These are phyloP conservation scores for Sycobia sp. DNA, from an alignment of 1,140 invertebrate species.

Conservation along the genomic window DNA sequence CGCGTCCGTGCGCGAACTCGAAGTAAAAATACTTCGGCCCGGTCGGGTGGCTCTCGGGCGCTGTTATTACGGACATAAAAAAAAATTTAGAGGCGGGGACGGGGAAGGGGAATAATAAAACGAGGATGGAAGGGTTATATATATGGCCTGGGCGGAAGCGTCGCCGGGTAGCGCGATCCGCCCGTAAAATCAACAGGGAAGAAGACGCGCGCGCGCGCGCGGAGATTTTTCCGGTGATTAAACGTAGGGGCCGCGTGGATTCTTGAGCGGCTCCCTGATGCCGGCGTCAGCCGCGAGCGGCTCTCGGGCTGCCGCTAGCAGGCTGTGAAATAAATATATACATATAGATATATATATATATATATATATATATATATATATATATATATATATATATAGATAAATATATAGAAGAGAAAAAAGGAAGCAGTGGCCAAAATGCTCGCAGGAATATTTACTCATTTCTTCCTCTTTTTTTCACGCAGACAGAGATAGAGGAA, in stretches of 20 bases:
- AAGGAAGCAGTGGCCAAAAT: neutral
- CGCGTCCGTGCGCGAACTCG: neutral
- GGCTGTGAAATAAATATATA: too few relatives aligned
- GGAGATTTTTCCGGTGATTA: constrained; percentile 10
- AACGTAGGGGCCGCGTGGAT: neutral
- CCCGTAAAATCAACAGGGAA: constrained; percentile 5
- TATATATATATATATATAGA: too few relatives aligned
- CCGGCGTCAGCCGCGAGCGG: neutral
- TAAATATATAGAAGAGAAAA: too few relatives aligned
- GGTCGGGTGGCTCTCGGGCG: neutral
- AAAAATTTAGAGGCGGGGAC: too few relatives aligned
- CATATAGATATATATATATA: too few relatives aligned
- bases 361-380: too few relatives aligned
- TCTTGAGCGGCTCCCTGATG: neutral
- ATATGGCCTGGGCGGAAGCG: too few relatives aligned
- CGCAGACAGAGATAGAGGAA: too few relatives aligned
- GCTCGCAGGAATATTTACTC: constrained; percentile 12
- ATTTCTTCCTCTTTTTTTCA: neutral
- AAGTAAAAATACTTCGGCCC: constrained; percentile 6
- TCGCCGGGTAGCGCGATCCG: too few relatives aligned
- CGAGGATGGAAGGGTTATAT: neutral
- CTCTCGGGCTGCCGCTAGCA: too few relatives aligned
- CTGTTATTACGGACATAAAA: neutral
- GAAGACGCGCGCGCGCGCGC: too few relatives aligned
- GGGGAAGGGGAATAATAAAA: too few relatives aligned